phyloP scores from a whole-genome alignment of 2,888 invertebrate genomes.

The Pachliopta kotzebuea region DNA sequence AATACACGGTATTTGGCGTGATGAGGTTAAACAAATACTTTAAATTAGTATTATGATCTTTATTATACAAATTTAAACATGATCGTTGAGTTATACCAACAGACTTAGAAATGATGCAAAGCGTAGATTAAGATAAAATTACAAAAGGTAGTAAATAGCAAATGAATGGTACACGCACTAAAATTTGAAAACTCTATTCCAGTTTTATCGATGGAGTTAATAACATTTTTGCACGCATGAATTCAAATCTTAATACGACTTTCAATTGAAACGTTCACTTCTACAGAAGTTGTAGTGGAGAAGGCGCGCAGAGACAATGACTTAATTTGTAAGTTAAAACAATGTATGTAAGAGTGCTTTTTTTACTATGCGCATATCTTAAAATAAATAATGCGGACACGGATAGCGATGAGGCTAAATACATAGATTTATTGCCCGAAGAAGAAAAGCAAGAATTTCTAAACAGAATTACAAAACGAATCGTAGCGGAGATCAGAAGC shows the following conservation, averaged over 20 bases:
- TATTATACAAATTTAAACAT: no score
- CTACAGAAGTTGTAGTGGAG: conserved; percentile 11
- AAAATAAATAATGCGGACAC: conserved; percentile 12
- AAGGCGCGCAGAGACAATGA: conserved; percentile 32
- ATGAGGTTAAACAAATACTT: no score
- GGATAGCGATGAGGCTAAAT: conserved; percentile 49
- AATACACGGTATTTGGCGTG: no score
- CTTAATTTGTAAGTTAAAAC: conserved; percentile 36
- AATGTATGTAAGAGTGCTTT: conserved; percentile 41
- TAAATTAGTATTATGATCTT: no score
- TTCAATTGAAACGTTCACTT: conserved; percentile 29
- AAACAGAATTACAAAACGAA: conserved; percentile 57
- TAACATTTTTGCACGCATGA: conserved; percentile 32
- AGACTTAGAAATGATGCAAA: no score
- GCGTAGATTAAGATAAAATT: background rate
- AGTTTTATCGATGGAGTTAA: conserved; percentile 28
- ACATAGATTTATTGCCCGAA: conserved; percentile 59
- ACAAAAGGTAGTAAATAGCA: conserved; percentile 6
- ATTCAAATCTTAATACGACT: conserved; percentile 29
- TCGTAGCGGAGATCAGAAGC: conserved; percentile 49
- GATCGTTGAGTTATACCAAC: no score
- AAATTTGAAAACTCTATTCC: conserved; percentile 3
- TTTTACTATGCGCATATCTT: conserved; percentile 35
- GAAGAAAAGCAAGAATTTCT: conserved; percentile 58
- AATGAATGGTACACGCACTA: background rate